Base-by-base conservation (phyloP, 1,140 invertebrate genomes). In the Fopius arisanus region DNA sequence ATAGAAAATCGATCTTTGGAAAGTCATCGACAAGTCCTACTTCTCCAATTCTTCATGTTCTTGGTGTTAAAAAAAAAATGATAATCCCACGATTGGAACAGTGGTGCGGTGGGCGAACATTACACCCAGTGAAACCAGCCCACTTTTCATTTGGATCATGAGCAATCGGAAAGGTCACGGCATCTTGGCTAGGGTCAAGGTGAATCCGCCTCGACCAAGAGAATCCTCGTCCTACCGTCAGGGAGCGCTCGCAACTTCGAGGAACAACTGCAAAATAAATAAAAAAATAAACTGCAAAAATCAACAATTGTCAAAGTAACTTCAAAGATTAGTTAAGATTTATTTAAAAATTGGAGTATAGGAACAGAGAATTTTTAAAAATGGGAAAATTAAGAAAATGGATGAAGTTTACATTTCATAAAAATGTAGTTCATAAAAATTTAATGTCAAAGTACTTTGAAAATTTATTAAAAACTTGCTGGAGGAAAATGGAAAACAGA, bases 1-100 rank as follows among this genome's bases (percentile, higher is more conserved):
- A 73, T 74, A 70, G 78, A 75, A 72, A 77, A 78, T 76, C 70
- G 63, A 74, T 59, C 71, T 48, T 51, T 70, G 76, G 78, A 81
- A 81, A 81, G 75, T 77, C 67, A 31, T 54, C 51, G 54, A 63
- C 51, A 59, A 74, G 71, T 78, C 65, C 74, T 78, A 70, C 73
- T 77, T 80, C 74, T 80, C 40, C 70, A 37, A 14, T 51, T 41
- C 51, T 16, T 26, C 29, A 41, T 59, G 19, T 21, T 19, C 14
- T 0, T n/a, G 2, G 5, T 23, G 14, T 7, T 26, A 26, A 59
- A 59, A 59, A 59, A 23, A 59, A 59, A 59, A 10, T 59, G 0
- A 59, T 28, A 59, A 59, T 59, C 23, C 23, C 23, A 26, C 23
- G 54, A 59, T 59, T 59, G 9, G 9, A 14, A 28, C 9, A 10